phyloP scores from a whole-genome alignment of 2,113 vertebrate species.

The Clinocottus analis region DNA sequence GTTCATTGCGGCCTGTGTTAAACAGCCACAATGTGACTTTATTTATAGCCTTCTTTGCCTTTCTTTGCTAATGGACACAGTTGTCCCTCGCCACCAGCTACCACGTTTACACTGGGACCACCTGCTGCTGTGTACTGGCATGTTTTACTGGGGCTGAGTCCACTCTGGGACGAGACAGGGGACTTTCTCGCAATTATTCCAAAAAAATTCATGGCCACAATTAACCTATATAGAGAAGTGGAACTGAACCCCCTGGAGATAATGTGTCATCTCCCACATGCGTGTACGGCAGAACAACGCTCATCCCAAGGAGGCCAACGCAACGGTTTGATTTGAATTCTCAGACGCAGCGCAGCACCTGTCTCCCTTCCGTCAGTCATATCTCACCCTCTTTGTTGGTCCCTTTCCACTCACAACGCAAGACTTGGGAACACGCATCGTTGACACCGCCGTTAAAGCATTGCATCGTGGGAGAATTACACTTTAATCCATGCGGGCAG shows the following conservation, averaged over 20 bases:
- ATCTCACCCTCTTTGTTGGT: constrained; percentile 31
- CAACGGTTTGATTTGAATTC: constrained; percentile 50
- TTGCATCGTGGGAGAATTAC: constrained; percentile 40
- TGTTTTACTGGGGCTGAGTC: constrained; percentile 49
- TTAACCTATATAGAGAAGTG: constrained; percentile 7
- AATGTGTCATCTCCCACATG: constrained; percentile 21
- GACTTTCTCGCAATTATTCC: constrained; percentile 26
- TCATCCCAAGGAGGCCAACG: constrained; percentile 28
- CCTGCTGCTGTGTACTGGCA: constrained; percentile 70
- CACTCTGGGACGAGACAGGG: constrained; percentile 34
- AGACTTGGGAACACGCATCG: constrained; percentile 39
- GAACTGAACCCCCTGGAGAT: constrained; percentile 31
- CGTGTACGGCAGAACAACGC: constrained; percentile 14
- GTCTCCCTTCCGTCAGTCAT: constrained; percentile 59
- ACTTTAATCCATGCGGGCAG: constrained; percentile 56
- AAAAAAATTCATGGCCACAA: constrained; percentile 31
- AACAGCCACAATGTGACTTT: constrained; percentile 26
- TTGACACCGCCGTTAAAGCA: constrained; percentile 50
- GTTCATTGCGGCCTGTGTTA: background rate
- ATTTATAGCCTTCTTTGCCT: constrained; percentile 64
- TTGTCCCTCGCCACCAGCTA: constrained; percentile 70
- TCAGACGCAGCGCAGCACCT: constrained; percentile 65
- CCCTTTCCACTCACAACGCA: constrained; percentile 49
- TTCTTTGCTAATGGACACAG: constrained; percentile 73
- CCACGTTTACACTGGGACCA: constrained; percentile 64